Evolutionary conservation across 2,797 vertebrate genomes (phyloP).

Genomic region (Alauda arvensis): DNA sequence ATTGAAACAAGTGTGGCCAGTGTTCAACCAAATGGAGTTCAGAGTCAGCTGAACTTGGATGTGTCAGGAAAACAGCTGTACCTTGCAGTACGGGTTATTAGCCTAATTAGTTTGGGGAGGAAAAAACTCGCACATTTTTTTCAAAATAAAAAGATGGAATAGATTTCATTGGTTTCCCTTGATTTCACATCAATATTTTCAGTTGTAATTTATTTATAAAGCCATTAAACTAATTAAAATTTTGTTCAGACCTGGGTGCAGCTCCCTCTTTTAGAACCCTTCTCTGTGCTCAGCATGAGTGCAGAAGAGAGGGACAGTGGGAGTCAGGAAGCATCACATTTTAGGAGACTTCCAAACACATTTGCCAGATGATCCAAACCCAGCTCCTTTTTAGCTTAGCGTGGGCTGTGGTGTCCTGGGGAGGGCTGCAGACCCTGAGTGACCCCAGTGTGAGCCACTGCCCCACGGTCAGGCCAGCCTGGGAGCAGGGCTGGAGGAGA

Average conservation of each 20-base stretch:
- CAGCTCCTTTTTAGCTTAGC: background rate
- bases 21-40: background rate
- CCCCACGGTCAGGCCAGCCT: rapidly evolving
- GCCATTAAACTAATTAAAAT: background rate
- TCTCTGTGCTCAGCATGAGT: background rate
- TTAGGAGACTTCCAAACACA: too few relatives aligned
- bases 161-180: background rate
- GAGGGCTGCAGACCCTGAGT: background rate
- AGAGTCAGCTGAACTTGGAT: background rate
- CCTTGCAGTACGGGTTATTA: background rate
- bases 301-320: background rate
- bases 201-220: background rate
- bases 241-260: background rate
- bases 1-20: slow-evolving; percentile 16
- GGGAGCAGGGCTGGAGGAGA: background rate
- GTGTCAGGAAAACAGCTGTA: background rate
- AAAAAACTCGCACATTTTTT: background rate
- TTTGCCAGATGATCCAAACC: background rate
- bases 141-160: background rate
- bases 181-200: background rate
- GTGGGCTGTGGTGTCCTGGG: background rate
- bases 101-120: background rate
- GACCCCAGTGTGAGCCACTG: background rate
- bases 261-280: background rate
- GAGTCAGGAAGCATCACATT: background rate